phyloP scores from a whole-genome alignment of 2,113 vertebrate species.

The Otis tarda region DNA sequence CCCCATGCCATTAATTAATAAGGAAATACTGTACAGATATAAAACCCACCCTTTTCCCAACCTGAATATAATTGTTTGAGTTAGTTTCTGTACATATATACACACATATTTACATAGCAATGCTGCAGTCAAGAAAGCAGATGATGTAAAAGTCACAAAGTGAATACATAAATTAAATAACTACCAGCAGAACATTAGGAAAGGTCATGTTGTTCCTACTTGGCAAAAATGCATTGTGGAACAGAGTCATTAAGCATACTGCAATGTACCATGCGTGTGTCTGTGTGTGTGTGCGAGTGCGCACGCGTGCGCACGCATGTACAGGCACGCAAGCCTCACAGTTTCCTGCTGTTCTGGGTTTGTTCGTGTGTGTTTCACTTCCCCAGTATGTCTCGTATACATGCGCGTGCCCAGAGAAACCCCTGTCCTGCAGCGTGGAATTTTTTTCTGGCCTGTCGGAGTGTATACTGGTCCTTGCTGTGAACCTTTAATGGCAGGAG shows the following conservation, averaged over 20 bases:
- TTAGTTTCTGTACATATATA: conserved; percentile 72
- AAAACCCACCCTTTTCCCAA: conserved; percentile 72
- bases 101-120: conserved; percentile 59
- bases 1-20: conserved; percentile 73
- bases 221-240: conserved; percentile 52
- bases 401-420: neutral
- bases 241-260: conserved; percentile 16
- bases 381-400: neutral
- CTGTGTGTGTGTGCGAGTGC: neutral
- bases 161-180: conserved; percentile 65
- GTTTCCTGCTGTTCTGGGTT: neutral
- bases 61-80: conserved; percentile 72
- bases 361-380: neutral
- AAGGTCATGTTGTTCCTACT: conserved; percentile 54
- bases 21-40: conserved; percentile 74
- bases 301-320: neutral
- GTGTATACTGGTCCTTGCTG: neutral
- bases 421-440: neutral
- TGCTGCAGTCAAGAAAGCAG: conserved; percentile 72
- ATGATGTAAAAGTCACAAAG: conserved; percentile 67
- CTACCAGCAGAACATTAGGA: conserved; percentile 59
- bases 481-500: conserved; percentile 1
- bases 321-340: neutral
- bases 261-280: neutral
- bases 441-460: neutral